phyloP scores from a whole-genome alignment of 2,797 vertebrate genomes.

The Smutsia gigantea region DNA sequence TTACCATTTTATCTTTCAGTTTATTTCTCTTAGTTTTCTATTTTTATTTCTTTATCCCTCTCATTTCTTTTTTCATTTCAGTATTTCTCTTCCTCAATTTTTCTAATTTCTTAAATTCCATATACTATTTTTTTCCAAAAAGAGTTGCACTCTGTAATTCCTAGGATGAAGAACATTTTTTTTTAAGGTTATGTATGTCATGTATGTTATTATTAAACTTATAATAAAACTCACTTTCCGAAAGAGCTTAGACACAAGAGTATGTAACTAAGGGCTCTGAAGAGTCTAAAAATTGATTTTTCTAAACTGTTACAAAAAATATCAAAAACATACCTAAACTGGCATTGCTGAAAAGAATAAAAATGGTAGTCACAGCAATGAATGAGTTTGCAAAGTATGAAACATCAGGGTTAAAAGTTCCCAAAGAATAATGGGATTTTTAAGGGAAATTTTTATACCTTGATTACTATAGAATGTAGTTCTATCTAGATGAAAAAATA shows the following conservation, averaged over 20 bases:
- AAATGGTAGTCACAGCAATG: not conserved
- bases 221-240: constrained; percentile 7
- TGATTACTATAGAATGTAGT: not conserved
- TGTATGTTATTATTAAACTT: constrained; percentile 25
- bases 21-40: constrained; percentile 20
- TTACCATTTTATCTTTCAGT: not conserved
- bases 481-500: constrained; percentile 12
- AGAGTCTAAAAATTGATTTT: not conserved
- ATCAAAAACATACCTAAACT: not conserved
- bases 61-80: not conserved
- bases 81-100: not conserved
- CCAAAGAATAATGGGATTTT: not conserved
- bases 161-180: constrained; percentile 26
- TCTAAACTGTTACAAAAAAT: not conserved
- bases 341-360: not conserved
- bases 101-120: not conserved
- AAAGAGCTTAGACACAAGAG: not conserved
- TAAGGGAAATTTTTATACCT: not conserved
- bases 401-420: not conserved
- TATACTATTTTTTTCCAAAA: not conserved
- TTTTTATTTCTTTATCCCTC: constrained; percentile 20
- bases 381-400: constrained; percentile 29
- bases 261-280: not conserved
- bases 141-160: not conserved
- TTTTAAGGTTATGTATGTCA: not conserved